These are phyloP conservation scores for Philypnodon macrostomus DNA, from an alignment of 2,797 vertebrate genomes.

Conservation along the genomic window DNA sequence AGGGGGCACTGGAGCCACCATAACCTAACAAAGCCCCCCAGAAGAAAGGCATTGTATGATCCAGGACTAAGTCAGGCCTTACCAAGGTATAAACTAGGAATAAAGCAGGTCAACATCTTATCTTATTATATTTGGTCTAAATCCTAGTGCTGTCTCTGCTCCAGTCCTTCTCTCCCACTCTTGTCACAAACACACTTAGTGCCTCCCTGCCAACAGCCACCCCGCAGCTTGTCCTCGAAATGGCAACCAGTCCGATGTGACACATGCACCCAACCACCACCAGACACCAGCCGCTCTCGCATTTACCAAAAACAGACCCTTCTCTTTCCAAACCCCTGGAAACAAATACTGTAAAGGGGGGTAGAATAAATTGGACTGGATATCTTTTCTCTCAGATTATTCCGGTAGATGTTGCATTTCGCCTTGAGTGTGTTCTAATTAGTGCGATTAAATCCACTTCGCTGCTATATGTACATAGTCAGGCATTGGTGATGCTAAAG, in stretches of 20 bases:
- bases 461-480: constrained; percentile 81
- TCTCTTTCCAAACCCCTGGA: constrained; percentile 57
- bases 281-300: constrained; percentile 68
- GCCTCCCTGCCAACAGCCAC: constrained; percentile 44
- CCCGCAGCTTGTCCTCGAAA: constrained; percentile 74
- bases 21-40: no score
- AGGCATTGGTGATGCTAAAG: constrained; percentile 79
- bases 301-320: no score
- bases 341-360: constrained; percentile 51
- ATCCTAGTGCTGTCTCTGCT: no score
- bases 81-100: no score
- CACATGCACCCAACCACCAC: constrained; percentile 73
- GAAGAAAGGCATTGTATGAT: no score
- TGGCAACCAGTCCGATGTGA: constrained; percentile 77
- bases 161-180: no score
- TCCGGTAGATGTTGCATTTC: constrained; percentile 79
- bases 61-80: no score
- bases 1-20: no score
- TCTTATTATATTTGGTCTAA: no score
- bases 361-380: constrained; percentile 79
- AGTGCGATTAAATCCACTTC: constrained; percentile 85
- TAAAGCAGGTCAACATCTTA: no score
- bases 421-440: constrained; percentile 85
- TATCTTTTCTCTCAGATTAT: constrained; percentile 81
- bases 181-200: constrained; percentile 11